Base-by-base conservation (phyloP, 2,113 vertebrate genomes). In the Emydura subglobosa region DNA sequence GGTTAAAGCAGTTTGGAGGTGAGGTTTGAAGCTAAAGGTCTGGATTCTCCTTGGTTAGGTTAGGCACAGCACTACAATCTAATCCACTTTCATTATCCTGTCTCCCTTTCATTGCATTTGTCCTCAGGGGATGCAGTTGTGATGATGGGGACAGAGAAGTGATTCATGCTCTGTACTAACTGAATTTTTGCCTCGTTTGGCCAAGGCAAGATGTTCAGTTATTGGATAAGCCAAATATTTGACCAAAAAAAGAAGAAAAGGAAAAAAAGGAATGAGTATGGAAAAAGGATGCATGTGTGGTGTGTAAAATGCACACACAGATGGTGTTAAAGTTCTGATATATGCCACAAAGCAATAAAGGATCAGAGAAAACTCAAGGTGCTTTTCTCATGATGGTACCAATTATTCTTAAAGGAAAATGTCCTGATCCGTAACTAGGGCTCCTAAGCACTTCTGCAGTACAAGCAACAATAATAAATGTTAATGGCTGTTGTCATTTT, bases 211-310 rank as follows among this genome's bases (percentile, higher is more conserved):
- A 21, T 59, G 31, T 85, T 92, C 57, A 87, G 10, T 3, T 3
- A 3, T 13, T 82, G 51, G 65, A 85, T 57, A 42, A 91, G 53
- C 55, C 3, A 2, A 57, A 49, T 42, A 27, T 79, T 61, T 44
- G 22, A 78, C 34, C 14, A 27, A 92, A 89, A 89, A 47, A 47
- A 47, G 47, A 8, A 47, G 47, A 47, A 47, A 47, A 49, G 10
- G 29, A 79, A 17, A 85, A 81, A 90, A 34, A 0, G 0, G 81
- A 84, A n/a, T 21, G 59, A 61, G 72, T 86, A 84, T 82, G 74
- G 79, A 44, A 0, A 1, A 12, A 72, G 78, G 47, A 54, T 42
- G 72, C 85, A 27, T 31, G 22, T 0, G 0, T 16, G 82, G 25
- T 7, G 29, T 0, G 0, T 42, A 51, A 80, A 86, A 72, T 11